Base-by-base conservation (phyloP, 2,888 invertebrate genomes). In the Hemaris fuciformis region DNA sequence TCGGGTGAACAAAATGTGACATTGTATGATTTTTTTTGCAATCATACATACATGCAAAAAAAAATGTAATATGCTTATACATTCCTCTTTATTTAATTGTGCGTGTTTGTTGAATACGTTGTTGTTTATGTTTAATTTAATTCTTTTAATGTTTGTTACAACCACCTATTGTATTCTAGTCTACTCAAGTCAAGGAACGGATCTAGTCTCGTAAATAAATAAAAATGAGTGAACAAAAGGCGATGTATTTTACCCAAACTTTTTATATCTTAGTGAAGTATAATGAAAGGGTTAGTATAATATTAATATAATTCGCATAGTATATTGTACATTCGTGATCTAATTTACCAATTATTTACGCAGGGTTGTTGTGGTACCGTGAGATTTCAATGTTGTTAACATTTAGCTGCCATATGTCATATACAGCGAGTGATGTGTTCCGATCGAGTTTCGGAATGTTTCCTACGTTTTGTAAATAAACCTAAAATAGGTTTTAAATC, bases 111-210 rank as follows among this genome's bases (percentile, higher is more conserved):
- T 79, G 69, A 70, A 70, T 72, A 72, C 63, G 67, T 76, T 80
- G 78, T 83, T 83, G 75, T 78, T 81, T 74, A 71, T 65, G 73
- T 79, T 79, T 80, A 74, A 74, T 80, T 82, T 77, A 79, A 77
- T 74, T 72, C 60, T 58, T 59, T 60, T 64, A 75, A 67, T 64
- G 69, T 80, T 81, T 78, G 80, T 85, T 84, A 71, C 59, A 61
- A 61, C 63, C 67, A 71, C 70, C 70, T 74, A 77, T 78, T 79
- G 27, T 77, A 76, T 72, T 83, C 81, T 84, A 83, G 81, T 84
- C 83, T 73, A 66, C 67, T 67, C 70, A 64, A 80, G 80, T 80
- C 80, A 75, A 64, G 68, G 66, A 70, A 76, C 65, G 72, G 74
- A 69, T 80, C 83, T 84, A 83, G 84, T 84, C 78, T 64, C 57